These are phyloP conservation scores for Tenthredo scrophulariae DNA, from an alignment of 2,888 invertebrate genomes.

Conservation along the genomic window DNA sequence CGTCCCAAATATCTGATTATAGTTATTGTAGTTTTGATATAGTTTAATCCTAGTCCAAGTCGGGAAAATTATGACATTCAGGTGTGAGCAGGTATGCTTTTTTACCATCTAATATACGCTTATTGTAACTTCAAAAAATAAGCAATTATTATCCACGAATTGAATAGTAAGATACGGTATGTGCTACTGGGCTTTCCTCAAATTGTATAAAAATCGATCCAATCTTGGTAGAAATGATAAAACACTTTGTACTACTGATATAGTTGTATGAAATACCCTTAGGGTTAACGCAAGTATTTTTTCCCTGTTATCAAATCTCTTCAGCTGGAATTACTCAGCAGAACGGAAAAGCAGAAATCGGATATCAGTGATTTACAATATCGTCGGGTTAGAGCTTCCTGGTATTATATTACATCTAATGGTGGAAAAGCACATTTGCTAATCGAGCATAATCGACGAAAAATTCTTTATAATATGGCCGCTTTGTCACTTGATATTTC, in stretches of 20 bases:
- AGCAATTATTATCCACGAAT: too few species aligned
- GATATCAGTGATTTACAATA: constrained; percentile 23
- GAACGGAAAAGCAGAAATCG: background rate
- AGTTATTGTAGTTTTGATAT: too few species aligned
- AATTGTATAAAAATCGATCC: background rate
- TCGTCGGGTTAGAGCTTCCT: background rate
- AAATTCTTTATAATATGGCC: background rate
- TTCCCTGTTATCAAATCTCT: background rate
- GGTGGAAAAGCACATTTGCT: constrained; percentile 18
- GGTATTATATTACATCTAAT: background rate
- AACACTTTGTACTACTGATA: background rate
- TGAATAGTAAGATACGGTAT: too few species aligned
- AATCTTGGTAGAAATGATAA: background rate
- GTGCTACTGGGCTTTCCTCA: too few species aligned
- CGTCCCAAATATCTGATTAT: too few species aligned
- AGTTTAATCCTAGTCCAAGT: too few species aligned
- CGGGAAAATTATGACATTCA: too few species aligned
- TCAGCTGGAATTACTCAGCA: background rate
- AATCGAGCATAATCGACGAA: background rate
- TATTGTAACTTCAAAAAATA: too few species aligned
- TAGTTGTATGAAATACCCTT: background rate
- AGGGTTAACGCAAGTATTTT: background rate
- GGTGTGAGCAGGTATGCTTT: too few species aligned
- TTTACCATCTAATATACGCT: too few species aligned
- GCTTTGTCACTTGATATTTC: background rate